Percentiles rank a stretch among this genome's conserved stretches.
Evolutionary conservation across 2,113 vertebrate species (phyloP).

Genomic region (Willisornis vidua): DNA sequence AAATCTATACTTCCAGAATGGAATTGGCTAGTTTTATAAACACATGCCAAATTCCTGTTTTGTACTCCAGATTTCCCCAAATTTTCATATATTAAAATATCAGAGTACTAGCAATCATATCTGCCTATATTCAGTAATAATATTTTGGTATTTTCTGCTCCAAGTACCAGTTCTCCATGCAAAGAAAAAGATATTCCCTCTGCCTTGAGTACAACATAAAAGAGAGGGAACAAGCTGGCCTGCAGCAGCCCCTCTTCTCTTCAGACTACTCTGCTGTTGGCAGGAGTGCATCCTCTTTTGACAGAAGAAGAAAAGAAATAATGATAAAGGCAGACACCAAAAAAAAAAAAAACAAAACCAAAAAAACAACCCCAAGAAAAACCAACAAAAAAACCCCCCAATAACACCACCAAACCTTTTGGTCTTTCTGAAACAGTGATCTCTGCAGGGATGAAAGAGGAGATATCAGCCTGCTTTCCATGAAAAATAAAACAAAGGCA

Average conservation of each 20-base stretch:
- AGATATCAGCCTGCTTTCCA: not conserved
- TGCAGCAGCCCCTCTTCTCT: not conserved
- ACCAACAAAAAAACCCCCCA: no score
- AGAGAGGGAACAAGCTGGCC: not conserved
- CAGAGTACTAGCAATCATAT: not conserved
- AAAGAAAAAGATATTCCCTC: not conserved
- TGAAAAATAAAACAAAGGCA: slow-evolving; percentile 39
- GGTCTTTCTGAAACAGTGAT: not conserved
- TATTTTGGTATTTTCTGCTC: not conserved
- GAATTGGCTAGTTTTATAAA: not conserved
- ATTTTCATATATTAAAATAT: not conserved
- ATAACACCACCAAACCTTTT: not conserved
- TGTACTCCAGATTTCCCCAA: not conserved
- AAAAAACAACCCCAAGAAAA: rapidly evolving
- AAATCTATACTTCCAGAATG: not conserved
- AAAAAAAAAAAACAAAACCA: no score
- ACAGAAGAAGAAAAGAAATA: not conserved
- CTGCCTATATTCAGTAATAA: not conserved
- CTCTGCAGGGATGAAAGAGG: not conserved
- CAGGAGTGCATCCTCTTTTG: not conserved
- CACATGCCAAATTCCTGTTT: not conserved
- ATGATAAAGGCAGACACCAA: not conserved
- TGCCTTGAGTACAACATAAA: not conserved
- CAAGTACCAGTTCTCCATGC: not conserved
- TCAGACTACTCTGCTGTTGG: not conserved